Conservation (phyloP, 64 coral and sea anemone genomes). For the Platygyra sinensis region DNA sequence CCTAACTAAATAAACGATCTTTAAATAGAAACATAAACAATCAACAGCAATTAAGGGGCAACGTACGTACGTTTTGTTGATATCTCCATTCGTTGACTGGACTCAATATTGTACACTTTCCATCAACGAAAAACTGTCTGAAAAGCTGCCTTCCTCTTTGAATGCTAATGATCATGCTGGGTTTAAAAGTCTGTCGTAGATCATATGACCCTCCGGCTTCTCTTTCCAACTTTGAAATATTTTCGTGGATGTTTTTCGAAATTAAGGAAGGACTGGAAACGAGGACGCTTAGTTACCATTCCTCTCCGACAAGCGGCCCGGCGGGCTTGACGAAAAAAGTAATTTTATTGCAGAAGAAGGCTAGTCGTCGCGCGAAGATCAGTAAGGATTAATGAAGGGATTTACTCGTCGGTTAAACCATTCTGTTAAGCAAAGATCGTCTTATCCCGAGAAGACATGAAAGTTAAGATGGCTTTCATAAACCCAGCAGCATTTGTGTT, state of each 20-base stretch:
- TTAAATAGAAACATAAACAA: not conserved
- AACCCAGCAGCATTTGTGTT: not conserved
- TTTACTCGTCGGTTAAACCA: not conserved
- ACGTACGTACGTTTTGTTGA: constrained; percentile 1
- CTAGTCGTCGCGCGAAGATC: not conserved
- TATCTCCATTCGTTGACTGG: not conserved
- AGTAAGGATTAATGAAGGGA: not conserved
- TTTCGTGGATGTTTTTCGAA: too few species aligned
- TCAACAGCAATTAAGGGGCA: not conserved
- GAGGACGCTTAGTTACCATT: not conserved
- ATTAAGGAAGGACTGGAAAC: not conserved
- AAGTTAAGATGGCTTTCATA: constrained; percentile 4
- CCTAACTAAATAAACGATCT: not conserved
- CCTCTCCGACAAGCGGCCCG: too few species aligned
- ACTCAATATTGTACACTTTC: not conserved
- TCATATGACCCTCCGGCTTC: not conserved
- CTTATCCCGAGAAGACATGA: not conserved
- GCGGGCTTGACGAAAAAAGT: not conserved
- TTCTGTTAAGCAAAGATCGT: not conserved
- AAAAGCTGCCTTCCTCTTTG: not conserved
- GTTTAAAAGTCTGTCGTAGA: not conserved
- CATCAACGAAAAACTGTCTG: not conserved
- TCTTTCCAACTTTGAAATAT: too few species aligned
- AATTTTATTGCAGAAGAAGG: not conserved
- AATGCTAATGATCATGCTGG: not conserved